Evolutionary conservation across 2,888 invertebrate species (phyloP), one percentile per base, ranked within the genome.

Genomic region (Oscheius sp.): DNA sequence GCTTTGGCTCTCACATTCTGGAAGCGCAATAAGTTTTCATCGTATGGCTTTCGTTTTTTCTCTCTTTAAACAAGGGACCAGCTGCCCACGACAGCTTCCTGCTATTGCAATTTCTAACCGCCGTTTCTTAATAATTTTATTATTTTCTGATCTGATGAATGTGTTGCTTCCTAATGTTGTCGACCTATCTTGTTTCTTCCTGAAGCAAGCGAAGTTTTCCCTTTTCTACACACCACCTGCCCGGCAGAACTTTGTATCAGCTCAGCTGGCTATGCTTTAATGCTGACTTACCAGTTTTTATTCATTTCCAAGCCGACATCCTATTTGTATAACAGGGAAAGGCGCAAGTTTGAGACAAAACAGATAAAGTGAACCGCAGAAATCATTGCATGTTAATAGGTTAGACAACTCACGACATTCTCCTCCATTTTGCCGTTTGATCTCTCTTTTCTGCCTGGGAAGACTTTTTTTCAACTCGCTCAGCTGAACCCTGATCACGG

Each of bases 1-100:
- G 62, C 77, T 80, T 65, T 74, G 71, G 29, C 76, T 73, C n/a
- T 81, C 79, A 66, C 83, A 83, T 62, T 79, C 79, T 79, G 60
- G 7, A 79, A 68, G 7, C 59, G n/a, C 35, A 57, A 57, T 57
- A 32, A 58, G 29, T 29, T 57, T 32, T 11, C 10, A 11, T 13
- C 9, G 42, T 42, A 42, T 3, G 42, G 4, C 42, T n/a, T 9
- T 32, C 5, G 9, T 11, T n/a, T 60, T 60, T 57, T n/a, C 7
- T 21, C 57, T 57, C 21, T 57, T 57, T 57, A 13, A 57, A 57
- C 13, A 21, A 21, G 21, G 21, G 21, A 21, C 21, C 21, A 21
- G 21, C 21, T 21, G 21, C 21, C 21, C 21, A 21, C 21, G 21
- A 21, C 21, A 21, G 21, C 21, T 21, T 21, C 21, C 21, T 21